Base-by-base conservation (phyloP, 2,888 invertebrate species). In the Drosophila birchii region DNA sequence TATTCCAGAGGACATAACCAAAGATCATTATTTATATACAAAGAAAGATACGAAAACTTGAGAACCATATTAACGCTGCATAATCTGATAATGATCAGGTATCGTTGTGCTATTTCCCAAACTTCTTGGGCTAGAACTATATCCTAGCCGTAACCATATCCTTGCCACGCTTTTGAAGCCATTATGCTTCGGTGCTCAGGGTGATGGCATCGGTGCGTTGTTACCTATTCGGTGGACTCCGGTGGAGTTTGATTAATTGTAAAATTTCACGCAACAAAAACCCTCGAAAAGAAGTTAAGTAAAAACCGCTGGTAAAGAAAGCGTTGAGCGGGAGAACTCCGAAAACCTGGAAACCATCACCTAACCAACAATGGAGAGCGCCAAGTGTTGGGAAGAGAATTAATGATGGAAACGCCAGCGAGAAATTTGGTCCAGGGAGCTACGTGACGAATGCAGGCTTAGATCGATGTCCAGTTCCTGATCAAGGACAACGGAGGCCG, bases 211-310 rank as follows among this genome's bases (percentile, higher is more conserved):
- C 36, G 63, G 18, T 39, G 44, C 39, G 18, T 26, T 55, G 20
- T 36, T 53, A 53, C 55, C 51, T 58, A 20, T 54, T 71, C 56
- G 26, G 14, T 32, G 43, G 41, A 32, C 57, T 45, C 38, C 78
- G 83, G 76, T 81, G 82, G 89, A 89, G 89, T 91, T 91, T 92
- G 92, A 92, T 92, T 92, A 92, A 92, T 92, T 92, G 78, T 86
- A 29, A 76, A 90, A 92, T 92, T 92, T 92, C 92, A 92, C 89
- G 91, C 91, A 88, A 90, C 90, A 79, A 58, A 71, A 59, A 43
- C 47, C 56, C 70, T 57, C 59, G 63, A 63, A 73, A 58, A 45
- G 58, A 54, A 56, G 58, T 59, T 54, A 62, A 61, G 57, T 56
- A 75, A 84, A 84, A 82, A 69, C 76, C 76, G 79, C 67, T 78